Base-by-base conservation (phyloP, 2,888 invertebrate genomes). In the Apeira syringaria region DNA sequence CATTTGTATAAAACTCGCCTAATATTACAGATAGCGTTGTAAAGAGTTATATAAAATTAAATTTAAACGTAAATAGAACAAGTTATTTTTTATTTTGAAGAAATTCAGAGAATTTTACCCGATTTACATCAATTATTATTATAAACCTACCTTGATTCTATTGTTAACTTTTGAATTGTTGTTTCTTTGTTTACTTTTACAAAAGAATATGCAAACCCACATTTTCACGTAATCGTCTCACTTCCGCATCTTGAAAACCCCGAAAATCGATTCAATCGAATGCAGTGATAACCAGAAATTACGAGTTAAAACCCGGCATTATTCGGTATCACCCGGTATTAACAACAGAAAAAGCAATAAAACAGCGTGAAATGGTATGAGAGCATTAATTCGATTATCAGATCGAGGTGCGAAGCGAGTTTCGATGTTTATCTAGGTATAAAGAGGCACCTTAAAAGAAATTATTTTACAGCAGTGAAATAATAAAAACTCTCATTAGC, bases 321-420 rank as follows among this genome's bases (percentile, higher is more conserved):
- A 86, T 24, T 13, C 27, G 62, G 68, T 73, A 86, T 87, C 85
- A 86, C 9, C 27, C 27, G 62, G 68, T 73, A 86, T 87, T 85
- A 86, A 74, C 77, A 73, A 65, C 74, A 82, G 78, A 83, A 79
- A 86, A 81, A 79, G 86, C 80, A 78, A 88, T 87, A 88, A 88
- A 88, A 73, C 77, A 77, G 81, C 85, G 84, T 87, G 86, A 88
- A 88, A 87, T 84, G 80, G 74, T 86, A 82, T 65, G 74, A 86
- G 84, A 86, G 84, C 71, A 82, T 86, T 87, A 88, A 89, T 87
- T 86, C 87, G 87, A 87, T 88, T 88, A 88, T 88, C 88, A 88
- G 89, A 89, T 88, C 60, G 83, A 88, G 85, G 88, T 88, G 89
- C 75, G 85, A 89, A 89, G 87, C 87, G 87, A 74, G 85, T 85